Percentiles rank a stretch among this genome's conserved stretches.
These are phyloP conservation scores for Crocuta crocuta DNA, from an alignment of 2,113 vertebrate species.

Conservation along the genomic window DNA sequence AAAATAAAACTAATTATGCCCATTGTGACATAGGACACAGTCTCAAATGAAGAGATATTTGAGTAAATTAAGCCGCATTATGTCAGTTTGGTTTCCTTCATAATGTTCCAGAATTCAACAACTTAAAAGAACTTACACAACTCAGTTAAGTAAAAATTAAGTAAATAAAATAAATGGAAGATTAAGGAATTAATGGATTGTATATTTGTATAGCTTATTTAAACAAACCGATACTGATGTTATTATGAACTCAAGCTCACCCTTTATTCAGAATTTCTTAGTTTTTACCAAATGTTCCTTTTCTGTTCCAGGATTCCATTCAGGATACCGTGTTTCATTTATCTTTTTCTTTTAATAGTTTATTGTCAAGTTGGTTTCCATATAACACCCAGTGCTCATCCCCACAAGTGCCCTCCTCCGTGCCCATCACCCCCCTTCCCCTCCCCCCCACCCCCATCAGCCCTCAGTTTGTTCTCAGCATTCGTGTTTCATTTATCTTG, in stretches of 20 bases:
- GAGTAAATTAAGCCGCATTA: no score
- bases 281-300: neutral
- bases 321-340: neutral
- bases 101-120: neutral
- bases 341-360: no score
- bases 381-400: no score
- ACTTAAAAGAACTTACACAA: neutral
- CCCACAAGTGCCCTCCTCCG: no score
- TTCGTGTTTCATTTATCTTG: neutral
- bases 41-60: neutral
- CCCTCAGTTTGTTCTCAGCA: no score
- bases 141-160: neutral
- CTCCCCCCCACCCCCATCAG: no score
- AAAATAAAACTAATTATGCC: neutral
- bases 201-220: neutral
- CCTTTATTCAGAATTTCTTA: neutral
- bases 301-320: neutral
- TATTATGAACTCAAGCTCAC: neutral
- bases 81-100: neutral
- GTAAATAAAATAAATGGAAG: neutral
- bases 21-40: accelerated
- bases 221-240: neutral
- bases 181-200: neutral
- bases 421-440: no score
- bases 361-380: no score